A percentile compares a stretch with the other conserved stretches of the same genome.
Evolutionary conservation across 2,888 invertebrate genomes (phyloP).

Genomic region (Crepidodera aurea): DNA sequence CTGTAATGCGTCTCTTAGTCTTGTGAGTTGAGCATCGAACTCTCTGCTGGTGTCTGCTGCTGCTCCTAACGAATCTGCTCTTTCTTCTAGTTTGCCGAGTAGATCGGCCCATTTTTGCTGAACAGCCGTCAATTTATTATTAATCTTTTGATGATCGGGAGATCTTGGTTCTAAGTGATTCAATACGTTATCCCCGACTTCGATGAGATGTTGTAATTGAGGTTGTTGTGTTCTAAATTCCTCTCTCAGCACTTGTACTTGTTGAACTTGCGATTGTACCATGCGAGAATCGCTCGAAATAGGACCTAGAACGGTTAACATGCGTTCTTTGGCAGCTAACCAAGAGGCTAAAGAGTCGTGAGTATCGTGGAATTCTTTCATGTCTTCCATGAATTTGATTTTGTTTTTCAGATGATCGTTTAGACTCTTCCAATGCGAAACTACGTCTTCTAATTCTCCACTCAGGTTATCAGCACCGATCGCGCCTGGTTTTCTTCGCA

Average conservation of each 20-base stretch:
- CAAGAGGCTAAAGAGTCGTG: slow-evolving; percentile 85
- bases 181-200: slow-evolving; percentile 80
- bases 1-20: slow-evolving; percentile 86
- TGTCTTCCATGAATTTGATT: slow-evolving; percentile 81
- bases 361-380: slow-evolving; percentile 91
- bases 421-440: slow-evolving; percentile 85
- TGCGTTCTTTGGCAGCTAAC: slow-evolving; percentile 92
- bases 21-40: slow-evolving; percentile 87
- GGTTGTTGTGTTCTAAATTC: slow-evolving; percentile 95
- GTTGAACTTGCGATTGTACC: slow-evolving; percentile 95
- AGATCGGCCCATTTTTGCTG: slow-evolving; percentile 84
- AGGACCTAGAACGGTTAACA: slow-evolving; percentile 94
- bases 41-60: slow-evolving; percentile 93
- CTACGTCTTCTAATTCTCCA: slow-evolving; percentile 83
- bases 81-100: slow-evolving; percentile 77
- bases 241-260: slow-evolving; percentile 92
- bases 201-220: slow-evolving; percentile 83
- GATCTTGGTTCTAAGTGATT: slow-evolving; percentile 65
- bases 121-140: slow-evolving; percentile 76
- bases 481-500: slow-evolving; percentile 84
- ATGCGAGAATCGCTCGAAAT: slow-evolving; percentile 95
- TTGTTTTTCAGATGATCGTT: slow-evolving; percentile 80
- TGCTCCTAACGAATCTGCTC: slow-evolving; percentile 88
- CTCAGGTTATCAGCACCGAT: slow-evolving; percentile 85
- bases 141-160: slow-evolving; percentile 71